Percentiles rank a stretch among this genome's conserved stretches.
phyloP scores from a whole-genome alignment of 2,113 vertebrate genomes.

The Daphoenositta chrysoptera region DNA sequence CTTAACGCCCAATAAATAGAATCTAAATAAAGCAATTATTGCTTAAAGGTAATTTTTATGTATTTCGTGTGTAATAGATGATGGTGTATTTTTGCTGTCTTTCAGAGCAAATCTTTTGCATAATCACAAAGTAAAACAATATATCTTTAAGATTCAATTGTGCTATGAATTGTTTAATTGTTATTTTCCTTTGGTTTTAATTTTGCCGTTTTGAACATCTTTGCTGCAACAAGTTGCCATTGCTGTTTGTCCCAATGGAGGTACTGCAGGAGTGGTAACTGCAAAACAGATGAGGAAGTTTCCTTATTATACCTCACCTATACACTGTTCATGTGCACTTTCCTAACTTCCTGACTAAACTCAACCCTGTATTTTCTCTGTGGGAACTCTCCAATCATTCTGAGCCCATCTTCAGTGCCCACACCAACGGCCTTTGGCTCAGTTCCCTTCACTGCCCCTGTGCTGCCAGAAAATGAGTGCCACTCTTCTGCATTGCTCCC shows the following conservation, averaged over 20 bases:
- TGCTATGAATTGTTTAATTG: background rate
- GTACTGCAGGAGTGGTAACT: background rate
- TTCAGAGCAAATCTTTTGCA: background rate
- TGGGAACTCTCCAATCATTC: background rate
- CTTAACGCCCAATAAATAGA: conserved; percentile 56
- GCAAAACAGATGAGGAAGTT: background rate
- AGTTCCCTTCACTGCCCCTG: background rate
- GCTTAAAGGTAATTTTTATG: conserved; percentile 55
- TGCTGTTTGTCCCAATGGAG: background rate
- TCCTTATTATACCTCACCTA: background rate
- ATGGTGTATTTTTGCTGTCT: background rate
- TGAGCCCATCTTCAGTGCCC: background rate
- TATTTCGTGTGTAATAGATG: conserved; percentile 46
- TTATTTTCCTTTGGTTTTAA: background rate
- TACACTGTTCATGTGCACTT: background rate
- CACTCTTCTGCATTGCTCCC: background rate
- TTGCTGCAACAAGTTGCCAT: background rate
- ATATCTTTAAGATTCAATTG: background rate
- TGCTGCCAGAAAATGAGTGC: background rate
- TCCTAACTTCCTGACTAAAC: background rate
- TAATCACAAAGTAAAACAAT: conserved; percentile 20
- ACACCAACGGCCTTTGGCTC: background rate
- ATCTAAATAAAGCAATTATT: conserved; percentile 70
- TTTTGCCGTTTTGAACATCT: background rate
- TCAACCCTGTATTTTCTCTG: background rate